Evolutionary conservation across 2,888 invertebrate species (phyloP).

Genomic region (Cosmopolites sordidus): DNA sequence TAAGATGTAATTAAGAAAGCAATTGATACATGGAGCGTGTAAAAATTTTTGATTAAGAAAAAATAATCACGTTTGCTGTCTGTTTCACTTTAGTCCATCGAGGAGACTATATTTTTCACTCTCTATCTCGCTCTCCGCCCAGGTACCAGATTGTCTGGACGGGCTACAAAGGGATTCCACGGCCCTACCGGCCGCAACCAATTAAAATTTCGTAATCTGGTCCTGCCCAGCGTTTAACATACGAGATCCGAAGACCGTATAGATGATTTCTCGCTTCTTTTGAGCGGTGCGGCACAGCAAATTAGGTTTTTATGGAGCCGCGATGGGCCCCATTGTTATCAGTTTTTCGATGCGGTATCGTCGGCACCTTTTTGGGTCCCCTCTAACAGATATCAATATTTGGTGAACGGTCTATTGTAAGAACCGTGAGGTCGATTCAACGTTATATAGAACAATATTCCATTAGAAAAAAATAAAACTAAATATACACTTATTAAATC

Average conservation of each 20-base stretch:
- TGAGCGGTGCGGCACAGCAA: constrained; percentile 30
- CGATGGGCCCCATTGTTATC: constrained; percentile 23
- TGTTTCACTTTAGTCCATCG: no score
- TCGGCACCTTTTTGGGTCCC: constrained; percentile 15
- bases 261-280: constrained; percentile 28
- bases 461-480: no score
- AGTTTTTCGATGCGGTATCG: constrained; percentile 18
- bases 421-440: no score
- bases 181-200: constrained; percentile 33
- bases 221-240: constrained; percentile 38
- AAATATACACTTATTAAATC: not conserved
- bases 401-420: constrained; percentile 23
- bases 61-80: no score
- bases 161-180: constrained; percentile 12
- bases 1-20: no score
- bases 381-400: constrained; percentile 24
- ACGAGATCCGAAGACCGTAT: constrained; percentile 22
- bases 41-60: no score
- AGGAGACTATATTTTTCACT: no score
- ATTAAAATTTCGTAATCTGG: constrained; percentile 39
- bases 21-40: no score
- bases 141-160: constrained; percentile 28
- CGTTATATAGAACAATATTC: no score
- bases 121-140: not conserved
- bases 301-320: constrained; percentile 34